These are phyloP conservation scores for Eucera pruinosa DNA, from an alignment of 2,888 invertebrate genomes.

Conservation along the genomic window DNA sequence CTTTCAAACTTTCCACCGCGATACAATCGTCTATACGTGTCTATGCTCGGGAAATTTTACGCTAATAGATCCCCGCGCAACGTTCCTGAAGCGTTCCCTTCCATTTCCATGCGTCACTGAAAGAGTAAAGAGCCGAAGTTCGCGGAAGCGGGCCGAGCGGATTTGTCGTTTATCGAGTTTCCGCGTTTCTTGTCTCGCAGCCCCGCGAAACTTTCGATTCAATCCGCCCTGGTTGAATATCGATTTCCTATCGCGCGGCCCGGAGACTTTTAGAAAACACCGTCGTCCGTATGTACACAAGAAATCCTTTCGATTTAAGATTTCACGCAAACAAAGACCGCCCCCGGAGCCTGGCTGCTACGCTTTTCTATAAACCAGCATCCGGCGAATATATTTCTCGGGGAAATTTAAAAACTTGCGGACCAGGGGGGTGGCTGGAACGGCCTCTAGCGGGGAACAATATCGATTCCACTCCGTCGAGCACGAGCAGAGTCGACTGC, in stretches of 20 bases:
- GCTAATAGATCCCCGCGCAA: constrained; percentile 4
- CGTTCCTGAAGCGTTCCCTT: not conserved
- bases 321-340: constrained; percentile 44
- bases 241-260: constrained; percentile 44
- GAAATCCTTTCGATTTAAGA: constrained; percentile 58
- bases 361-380: constrained; percentile 40
- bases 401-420: constrained; percentile 51
- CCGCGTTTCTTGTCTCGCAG: constrained; percentile 53
- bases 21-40: not conserved
- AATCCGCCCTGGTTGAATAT: constrained; percentile 48
- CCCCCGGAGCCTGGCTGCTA: not conserved
- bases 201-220: constrained; percentile 54
- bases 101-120: constrained; percentile 23
- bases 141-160: constrained; percentile 6
- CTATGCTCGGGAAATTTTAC: not conserved
- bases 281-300: constrained; percentile 43
- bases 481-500: constrained; percentile 21
- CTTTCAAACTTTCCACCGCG: constrained; percentile 12
- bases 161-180: constrained; percentile 60
- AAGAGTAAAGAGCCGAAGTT: constrained; percentile 25
- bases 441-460: constrained; percentile 29
- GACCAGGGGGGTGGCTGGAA: too few species aligned
- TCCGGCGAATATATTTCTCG: constrained; percentile 46
- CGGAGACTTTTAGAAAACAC: constrained; percentile 39
- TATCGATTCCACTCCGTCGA: constrained; percentile 53